Evolutionary conservation across 2,113 vertebrate species (phyloP), one percentile per base, ranked within the genome.

Genomic region (Nycticorax nycticorax): DNA sequence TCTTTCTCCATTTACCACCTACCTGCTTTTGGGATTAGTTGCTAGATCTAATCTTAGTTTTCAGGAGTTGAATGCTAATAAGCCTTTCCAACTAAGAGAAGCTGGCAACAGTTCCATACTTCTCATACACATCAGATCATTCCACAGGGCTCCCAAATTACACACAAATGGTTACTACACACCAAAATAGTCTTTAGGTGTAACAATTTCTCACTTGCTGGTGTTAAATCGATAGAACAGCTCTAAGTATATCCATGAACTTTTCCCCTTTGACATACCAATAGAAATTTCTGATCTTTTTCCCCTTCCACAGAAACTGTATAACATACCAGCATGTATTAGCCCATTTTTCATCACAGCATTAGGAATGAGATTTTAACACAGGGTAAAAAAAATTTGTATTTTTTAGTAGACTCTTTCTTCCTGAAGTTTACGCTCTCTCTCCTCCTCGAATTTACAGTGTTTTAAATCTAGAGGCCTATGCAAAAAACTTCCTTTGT

Each of bases 401-500:
- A 24, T 28, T 23, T 23, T 85, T 59, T 28, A 45, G 50, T 4
- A 74, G n/a, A 33, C 35, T 47, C 32, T 23, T 43, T 80, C 30
- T 28, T 59, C 35, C 9, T 57, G 0, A 88, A n/a, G 8, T 43
- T 82, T 62, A 78, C 1, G 17, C 4, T 23, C 13, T 41, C 26
- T 37, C 18, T 16, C 11, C 20, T 16, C 6, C 6, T 17, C 20
- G 76, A 79, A 69, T 35, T 19, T 4, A 53, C 35, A 66, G 16
- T 32, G 45, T 35, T 43, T 68, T n/a, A 73, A n/a, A 56, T 41
- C 39, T 57, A 35, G 16, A 62, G 13, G 20, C 5, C 24, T 26
- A 26, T 0, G 0, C 8, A 90, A 74, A 78, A 63, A 5, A 8
- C 2, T 53, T 74, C 52, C 19, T 60, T 52, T 56, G 5, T 3